Evolutionary conservation across 2,888 invertebrate species (phyloP).

Genomic region (Dinocampus coccinellae): DNA sequence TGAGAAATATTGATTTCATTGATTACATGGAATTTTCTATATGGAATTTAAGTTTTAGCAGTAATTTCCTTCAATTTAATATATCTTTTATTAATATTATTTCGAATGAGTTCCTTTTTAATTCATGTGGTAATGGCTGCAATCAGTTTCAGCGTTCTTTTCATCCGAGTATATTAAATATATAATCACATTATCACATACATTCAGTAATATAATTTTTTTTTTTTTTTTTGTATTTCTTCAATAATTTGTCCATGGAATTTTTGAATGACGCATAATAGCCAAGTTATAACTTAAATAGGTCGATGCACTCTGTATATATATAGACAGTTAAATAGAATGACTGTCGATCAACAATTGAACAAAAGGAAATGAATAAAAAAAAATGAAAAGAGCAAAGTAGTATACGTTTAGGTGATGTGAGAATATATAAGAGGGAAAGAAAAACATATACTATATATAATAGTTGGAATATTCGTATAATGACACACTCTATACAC

Average conservation of each 20-base stretch:
- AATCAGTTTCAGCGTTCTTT: too few relatives aligned
- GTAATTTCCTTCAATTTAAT: too few relatives aligned
- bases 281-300: conserved; percentile 12
- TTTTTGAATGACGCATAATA: conserved; percentile 16
- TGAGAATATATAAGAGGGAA: conserved; percentile 7
- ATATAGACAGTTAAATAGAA: too few relatives aligned
- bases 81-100: too few relatives aligned
- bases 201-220: too few relatives aligned
- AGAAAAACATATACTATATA: not conserved
- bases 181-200: too few relatives aligned
- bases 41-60: too few relatives aligned
- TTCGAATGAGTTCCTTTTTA: too few relatives aligned
- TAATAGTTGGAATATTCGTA: conserved; percentile 5
- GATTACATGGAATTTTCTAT: too few relatives aligned
- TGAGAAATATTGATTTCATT: too few relatives aligned
- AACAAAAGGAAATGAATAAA: conserved; percentile 22
- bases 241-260: not conserved
- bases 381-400: conserved; percentile 9
- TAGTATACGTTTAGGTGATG: not conserved
- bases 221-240: not conserved
- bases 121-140: too few relatives aligned
- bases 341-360: conserved; percentile 33
- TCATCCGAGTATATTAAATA: too few relatives aligned
- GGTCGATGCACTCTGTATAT: conserved; percentile 24
- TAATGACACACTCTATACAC: conserved; percentile 1